Evolutionary conservation across 2,888 invertebrate genomes (phyloP), one percentile per base, ranked within the genome.

Genomic region (Endotricha flammealis): DNA sequence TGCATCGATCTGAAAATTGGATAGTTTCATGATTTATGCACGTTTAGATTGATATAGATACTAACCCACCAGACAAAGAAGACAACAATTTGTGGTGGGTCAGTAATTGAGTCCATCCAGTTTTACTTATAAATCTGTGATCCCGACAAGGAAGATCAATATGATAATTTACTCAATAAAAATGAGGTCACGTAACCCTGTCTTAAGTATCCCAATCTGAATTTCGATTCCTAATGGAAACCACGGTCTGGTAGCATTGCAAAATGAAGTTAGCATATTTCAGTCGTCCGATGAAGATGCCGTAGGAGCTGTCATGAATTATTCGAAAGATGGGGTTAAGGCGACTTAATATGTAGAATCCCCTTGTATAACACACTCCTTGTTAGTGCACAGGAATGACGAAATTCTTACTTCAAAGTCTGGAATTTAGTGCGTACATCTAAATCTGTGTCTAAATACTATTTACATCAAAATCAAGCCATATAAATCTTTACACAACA

Each of bases 1-100:
- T 8, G 44, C 57, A 36, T 74, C 73, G n/a, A 72, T 67, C 71
- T 68, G 37, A 4, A 29, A 32, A 22, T 20, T 28, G 10, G 11
- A 23, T 12, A 32, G 9, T 16, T 16, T 20, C 7, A 20, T 20
- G n/a, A n/a, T n/a, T n/a, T n/a, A n/a, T n/a, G n/a, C n/a, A n/a
- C n/a, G n/a, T n/a, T n/a, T n/a, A n/a, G n/a, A n/a, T n/a, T n/a
- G n/a, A n/a, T n/a, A n/a, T n/a, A n/a, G n/a, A n/a, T n/a, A n/a
- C n/a, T n/a, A n/a, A n/a, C n/a, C n/a, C n/a, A n/a, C n/a, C n/a
- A n/a, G n/a, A n/a, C n/a, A n/a, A n/a, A n/a, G n/a, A n/a, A n/a
- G n/a, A n/a, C n/a, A n/a, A n/a, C n/a, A n/a, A n/a, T n/a, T n/a
- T n/a, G n/a, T n/a, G n/a, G n/a, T n/a, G n/a, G n/a, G n/a, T n/a